Conservation (phyloP, 2,888 invertebrate genomes). For the Hoplodrina blanda region DNA sequence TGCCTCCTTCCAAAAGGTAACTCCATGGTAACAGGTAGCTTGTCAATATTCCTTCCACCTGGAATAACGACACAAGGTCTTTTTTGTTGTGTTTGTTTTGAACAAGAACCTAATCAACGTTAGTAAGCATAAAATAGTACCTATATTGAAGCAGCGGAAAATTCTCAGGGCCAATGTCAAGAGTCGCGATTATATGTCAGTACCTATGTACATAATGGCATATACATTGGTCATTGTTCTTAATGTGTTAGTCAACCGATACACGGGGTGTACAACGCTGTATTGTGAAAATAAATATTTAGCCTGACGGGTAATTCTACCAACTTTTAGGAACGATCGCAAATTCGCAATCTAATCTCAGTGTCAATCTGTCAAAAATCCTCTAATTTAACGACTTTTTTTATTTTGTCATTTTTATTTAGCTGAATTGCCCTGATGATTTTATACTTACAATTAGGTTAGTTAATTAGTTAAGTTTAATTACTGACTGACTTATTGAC, state of each 20-base stretch:
- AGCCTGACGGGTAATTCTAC: not conserved
- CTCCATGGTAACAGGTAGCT: no score
- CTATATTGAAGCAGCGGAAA: conserved; percentile 39
- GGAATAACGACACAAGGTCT: no score
- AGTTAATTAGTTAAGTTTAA: not conserved
- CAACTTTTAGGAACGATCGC: no score
- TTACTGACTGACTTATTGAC: no score
- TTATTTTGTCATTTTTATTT: no score
- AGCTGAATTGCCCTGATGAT: no score
- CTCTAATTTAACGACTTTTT: no score
- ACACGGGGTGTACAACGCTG: not conserved
- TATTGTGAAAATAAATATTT: not conserved
- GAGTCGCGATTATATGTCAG: conserved; percentile 24
- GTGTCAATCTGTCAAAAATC: not conserved
- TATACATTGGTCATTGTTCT: conserved; percentile 32
- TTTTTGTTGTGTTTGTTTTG: not conserved
- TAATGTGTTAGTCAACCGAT: conserved; percentile 6
- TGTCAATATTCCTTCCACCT: no score
- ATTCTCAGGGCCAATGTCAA: conserved; percentile 52
- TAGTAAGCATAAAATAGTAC: conserved; percentile 2
- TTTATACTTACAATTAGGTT: not conserved
- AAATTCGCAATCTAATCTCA: no score
- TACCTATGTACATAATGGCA: conserved; percentile 18
- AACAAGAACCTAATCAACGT: conserved; percentile 21
- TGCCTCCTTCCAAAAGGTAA: no score